Evolutionary conservation across 2,888 invertebrate genomes (phyloP).

Genomic region (Baronia brevicornis): DNA sequence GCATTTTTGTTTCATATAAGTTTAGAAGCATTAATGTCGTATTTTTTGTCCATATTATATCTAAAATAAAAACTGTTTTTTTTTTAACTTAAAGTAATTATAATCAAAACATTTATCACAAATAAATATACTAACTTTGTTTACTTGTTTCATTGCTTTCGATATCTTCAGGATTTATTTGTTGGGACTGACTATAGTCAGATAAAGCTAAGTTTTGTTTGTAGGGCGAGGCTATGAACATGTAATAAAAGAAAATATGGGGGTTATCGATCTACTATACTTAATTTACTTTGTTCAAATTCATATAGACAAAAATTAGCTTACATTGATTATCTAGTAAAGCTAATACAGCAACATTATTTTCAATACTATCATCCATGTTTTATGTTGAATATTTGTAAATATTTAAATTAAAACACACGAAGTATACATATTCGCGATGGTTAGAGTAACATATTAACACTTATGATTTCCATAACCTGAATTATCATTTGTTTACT

Average conservation of each 20-base stretch:
- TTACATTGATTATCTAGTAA: slow-evolving; percentile 47
- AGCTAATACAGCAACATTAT: slow-evolving; percentile 48
- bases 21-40: slow-evolving; percentile 45
- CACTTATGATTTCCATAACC: too few species aligned
- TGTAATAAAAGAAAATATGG: slow-evolving; percentile 6
- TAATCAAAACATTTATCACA: background rate
- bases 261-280: background rate
- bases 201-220: slow-evolving; percentile 37
- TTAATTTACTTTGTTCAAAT: background rate
- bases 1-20: slow-evolving; percentile 52
- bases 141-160: slow-evolving; percentile 41
- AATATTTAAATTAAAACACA: background rate
- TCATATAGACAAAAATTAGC: slow-evolving; percentile 20
- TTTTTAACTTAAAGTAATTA: background rate
- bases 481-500: too few species aligned
- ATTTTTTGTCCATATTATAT: slow-evolving; percentile 52
- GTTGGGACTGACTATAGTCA: slow-evolving; percentile 31
- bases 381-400: slow-evolving; percentile 3
- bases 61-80: slow-evolving; percentile 21
- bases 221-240: slow-evolving; percentile 32
- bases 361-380: slow-evolving; percentile 52
- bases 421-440: background rate
- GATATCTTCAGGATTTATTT: slow-evolving; percentile 36
- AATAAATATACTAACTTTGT: slow-evolving; percentile 38
- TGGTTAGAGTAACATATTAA: too few species aligned